phyloP scores from a whole-genome alignment of 2,113 vertebrate genomes.

The Nicator chloris region DNA sequence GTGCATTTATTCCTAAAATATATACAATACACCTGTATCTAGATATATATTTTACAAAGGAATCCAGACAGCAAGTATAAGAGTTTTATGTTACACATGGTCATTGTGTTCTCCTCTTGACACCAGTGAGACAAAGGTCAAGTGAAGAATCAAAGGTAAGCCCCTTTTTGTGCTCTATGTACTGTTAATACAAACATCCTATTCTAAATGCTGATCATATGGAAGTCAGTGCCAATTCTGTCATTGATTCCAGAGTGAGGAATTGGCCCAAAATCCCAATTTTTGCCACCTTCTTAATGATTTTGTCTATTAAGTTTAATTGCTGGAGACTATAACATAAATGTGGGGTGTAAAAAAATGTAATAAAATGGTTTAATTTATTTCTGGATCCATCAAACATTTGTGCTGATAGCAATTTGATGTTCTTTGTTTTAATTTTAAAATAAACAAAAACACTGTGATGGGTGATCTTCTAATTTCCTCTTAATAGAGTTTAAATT shows the following conservation, averaged over 20 bases:
- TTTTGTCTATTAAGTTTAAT: slow-evolving; percentile 22
- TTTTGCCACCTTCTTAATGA: not conserved
- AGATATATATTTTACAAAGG: not conserved
- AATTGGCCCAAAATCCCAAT: not conserved
- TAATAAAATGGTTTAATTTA: slow-evolving; percentile 26
- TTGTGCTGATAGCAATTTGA: slow-evolving; percentile 31
- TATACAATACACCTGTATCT: not conserved
- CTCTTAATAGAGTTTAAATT: slow-evolving; percentile 59
- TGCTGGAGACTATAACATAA: not conserved
- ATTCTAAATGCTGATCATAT: not conserved
- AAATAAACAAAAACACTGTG: slow-evolving; percentile 33
- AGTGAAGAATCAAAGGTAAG: not conserved
- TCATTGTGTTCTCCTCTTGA: not conserved
- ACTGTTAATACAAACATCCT: not conserved
- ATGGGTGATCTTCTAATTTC: slow-evolving; percentile 49
- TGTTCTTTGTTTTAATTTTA: slow-evolving; percentile 39
- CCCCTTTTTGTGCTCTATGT: not conserved
- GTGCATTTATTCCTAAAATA: not conserved
- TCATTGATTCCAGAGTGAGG: not conserved
- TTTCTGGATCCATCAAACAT: not conserved
- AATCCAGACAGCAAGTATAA: not conserved
- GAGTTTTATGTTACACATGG: not conserved
- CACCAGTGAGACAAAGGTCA: not conserved
- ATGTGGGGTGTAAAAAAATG: not conserved
- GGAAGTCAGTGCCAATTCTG: not conserved